phyloP scores from a whole-genome alignment of 2,888 invertebrate species.

The Mythimna impura region DNA sequence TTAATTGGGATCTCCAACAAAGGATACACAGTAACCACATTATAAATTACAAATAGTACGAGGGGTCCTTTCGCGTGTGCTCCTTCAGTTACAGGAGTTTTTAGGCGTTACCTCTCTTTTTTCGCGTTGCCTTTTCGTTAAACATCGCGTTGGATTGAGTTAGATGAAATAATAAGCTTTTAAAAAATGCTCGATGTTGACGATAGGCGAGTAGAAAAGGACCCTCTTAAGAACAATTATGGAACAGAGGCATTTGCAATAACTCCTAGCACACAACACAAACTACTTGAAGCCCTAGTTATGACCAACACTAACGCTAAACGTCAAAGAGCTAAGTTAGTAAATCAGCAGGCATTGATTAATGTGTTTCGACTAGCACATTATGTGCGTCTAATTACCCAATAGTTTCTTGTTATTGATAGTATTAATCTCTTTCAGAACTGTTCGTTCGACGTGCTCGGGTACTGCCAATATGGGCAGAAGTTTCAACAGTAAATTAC shows the following conservation, averaged over 20 bases:
- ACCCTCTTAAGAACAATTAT: not conserved
- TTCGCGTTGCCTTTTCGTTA: no score
- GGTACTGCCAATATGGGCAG: conserved; percentile 33
- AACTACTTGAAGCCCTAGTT: conserved; percentile 7
- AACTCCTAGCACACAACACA: conserved; percentile 1
- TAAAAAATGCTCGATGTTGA: no score
- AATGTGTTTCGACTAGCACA: conserved; percentile 45
- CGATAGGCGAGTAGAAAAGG: no score
- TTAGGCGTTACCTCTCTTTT: no score
- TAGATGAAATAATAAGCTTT: no score
- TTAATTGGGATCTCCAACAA: no score
- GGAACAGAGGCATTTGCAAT: not conserved
- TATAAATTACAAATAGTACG: no score
- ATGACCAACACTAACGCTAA: conserved; percentile 17
- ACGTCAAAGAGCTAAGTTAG: conserved; percentile 38
- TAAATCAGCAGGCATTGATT: conserved; percentile 49
- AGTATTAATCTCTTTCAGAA: conserved; percentile 59
- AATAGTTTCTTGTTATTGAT: conserved; percentile 62
- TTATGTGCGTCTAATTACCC: conserved; percentile 58
- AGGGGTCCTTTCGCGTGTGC: no score
- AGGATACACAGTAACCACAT: no score
- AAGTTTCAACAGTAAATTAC: conserved; percentile 51
- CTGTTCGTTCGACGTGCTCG: conserved; percentile 36
- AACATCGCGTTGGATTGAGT: no score
- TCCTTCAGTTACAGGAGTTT: no score